These are phyloP conservation scores for Onychostruthus taczanowskii DNA, from an alignment of 2,113 vertebrate genomes.

Conservation along the genomic window DNA sequence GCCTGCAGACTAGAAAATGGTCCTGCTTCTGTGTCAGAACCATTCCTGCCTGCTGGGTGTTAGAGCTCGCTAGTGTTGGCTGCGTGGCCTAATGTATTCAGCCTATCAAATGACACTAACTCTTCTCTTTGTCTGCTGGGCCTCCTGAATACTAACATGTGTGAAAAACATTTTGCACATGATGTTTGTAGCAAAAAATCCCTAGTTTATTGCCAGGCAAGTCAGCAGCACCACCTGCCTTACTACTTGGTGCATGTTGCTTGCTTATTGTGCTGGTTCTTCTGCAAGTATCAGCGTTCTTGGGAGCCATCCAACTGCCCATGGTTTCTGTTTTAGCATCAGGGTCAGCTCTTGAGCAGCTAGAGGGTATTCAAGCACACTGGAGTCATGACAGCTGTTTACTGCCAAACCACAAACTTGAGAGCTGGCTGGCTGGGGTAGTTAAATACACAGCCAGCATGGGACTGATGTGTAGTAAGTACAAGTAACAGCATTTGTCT, in stretches of 20 bases:
- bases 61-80: background rate
- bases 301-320: background rate
- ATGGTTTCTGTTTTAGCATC: background rate
- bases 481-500: background rate
- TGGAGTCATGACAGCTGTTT: background rate
- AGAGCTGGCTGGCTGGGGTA: background rate
- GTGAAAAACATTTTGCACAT: background rate
- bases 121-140: background rate
- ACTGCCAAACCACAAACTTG: background rate
- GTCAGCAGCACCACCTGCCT: background rate
- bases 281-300: background rate
- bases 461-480: background rate
- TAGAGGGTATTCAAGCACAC: background rate
- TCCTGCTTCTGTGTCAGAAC: background rate
- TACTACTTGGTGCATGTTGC: background rate
- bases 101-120: background rate
- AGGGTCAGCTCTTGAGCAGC: background rate
- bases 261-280: background rate
- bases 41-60: background rate
- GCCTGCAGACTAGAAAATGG: background rate
- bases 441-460: background rate
- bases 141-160: background rate
- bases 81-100: background rate
- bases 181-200: background rate
- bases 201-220: background rate